phyloP scores from a whole-genome alignment of 1,140 invertebrate species.

The Helicorthomorpha holstii region DNA sequence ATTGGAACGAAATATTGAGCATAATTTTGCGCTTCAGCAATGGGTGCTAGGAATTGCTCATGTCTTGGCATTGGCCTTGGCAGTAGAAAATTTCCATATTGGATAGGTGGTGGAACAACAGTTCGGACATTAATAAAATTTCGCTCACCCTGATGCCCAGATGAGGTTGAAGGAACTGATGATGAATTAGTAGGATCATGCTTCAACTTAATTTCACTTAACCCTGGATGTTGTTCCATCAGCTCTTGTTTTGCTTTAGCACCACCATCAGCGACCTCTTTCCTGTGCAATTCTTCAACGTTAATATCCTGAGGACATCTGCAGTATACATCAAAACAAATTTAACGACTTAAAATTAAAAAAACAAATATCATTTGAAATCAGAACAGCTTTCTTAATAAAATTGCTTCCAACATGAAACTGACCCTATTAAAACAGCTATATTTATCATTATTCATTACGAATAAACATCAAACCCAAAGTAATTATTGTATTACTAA shows the following conservation, averaged over 20 bases:
- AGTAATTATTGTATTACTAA: slow-evolving; percentile 10
- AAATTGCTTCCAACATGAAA: slow-evolving; percentile 11
- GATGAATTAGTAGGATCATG: slow-evolving; percentile 16
- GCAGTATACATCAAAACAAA: slow-evolving; percentile 7
- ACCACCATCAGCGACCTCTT: slow-evolving; percentile 27
- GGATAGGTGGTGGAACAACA: too few species aligned
- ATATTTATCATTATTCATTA: slow-evolving; percentile 12
- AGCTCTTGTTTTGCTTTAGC: slow-evolving; percentile 22
- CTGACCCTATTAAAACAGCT: slow-evolving; percentile 4
- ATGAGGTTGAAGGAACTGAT: slow-evolving; percentile 1
- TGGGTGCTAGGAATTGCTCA: too few species aligned
- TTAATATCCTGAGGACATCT: slow-evolving; percentile 24
- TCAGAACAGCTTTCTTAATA: slow-evolving; percentile 12
- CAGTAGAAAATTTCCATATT: too few species aligned
- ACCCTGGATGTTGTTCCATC: slow-evolving; percentile 18
- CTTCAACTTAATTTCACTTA: slow-evolving; percentile 15
- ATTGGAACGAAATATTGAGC: too few species aligned
- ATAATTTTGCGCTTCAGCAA: too few species aligned
- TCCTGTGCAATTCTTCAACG: slow-evolving; percentile 22
- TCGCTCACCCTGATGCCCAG: too few species aligned
- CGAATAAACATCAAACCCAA: slow-evolving; percentile 8
- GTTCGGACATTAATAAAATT: too few species aligned
- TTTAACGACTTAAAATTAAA: neutral
- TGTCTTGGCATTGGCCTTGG: too few species aligned
- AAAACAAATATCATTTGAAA: neutral